phyloP scores from a whole-genome alignment of 2,888 invertebrate species.

The Nephrotoma flavescens region DNA sequence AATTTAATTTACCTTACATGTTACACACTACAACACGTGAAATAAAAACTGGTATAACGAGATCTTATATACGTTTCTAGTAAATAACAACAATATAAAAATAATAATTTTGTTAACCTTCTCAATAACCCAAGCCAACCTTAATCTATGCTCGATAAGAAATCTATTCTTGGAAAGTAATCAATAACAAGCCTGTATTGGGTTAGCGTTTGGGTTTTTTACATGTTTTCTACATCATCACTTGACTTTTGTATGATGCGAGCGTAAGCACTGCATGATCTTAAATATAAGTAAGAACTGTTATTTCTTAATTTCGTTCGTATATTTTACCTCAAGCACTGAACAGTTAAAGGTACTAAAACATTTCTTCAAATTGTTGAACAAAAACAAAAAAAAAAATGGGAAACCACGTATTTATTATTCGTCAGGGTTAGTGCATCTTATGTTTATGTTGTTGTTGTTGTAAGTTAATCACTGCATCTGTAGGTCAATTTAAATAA shows the following conservation, averaged over 20 bases:
- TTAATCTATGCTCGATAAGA: not conserved
- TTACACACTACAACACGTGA: too few relatives aligned
- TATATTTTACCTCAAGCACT: not conserved
- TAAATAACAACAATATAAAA: not conserved
- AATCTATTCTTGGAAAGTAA: too few relatives aligned
- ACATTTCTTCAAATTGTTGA: too few relatives aligned
- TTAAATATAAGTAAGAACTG: not conserved
- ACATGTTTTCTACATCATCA: not conserved
- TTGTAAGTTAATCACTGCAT: too few relatives aligned
- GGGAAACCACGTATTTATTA: not conserved
- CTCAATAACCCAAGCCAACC: not conserved
- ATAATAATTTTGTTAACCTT: not conserved
- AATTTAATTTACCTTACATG: too few relatives aligned
- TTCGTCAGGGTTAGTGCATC: not conserved
- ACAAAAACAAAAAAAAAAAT: not conserved
- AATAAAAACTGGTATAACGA: not conserved
- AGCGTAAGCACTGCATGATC: not conserved
- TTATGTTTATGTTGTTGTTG: too few relatives aligned
- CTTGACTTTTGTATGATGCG: not conserved
- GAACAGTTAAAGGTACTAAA: not conserved
- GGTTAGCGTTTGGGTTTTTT: not conserved
- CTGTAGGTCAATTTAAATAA: too few relatives aligned
- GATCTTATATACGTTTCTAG: not conserved
- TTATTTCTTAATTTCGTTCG: not conserved
- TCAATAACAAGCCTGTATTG: too few relatives aligned